A percentile compares a stretch with the other conserved stretches of the same genome.
Evolutionary conservation across 2,797 vertebrate genomes (phyloP).

Genomic region (Oryzias sinensis): DNA sequence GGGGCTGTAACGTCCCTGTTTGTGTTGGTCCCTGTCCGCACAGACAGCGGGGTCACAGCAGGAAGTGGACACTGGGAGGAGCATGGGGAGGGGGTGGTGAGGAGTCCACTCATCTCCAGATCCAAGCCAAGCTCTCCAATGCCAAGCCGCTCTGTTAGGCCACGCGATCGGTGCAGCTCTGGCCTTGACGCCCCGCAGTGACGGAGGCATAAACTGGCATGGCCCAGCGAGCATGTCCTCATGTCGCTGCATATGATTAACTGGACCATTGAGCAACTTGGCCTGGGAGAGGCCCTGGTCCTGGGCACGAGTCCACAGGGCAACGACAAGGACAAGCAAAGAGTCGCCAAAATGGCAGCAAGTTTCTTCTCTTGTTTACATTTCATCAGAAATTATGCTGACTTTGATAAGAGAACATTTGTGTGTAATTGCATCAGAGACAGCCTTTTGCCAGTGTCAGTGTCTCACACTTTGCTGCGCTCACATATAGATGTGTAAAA

Average conservation of each 20-base stretch:
- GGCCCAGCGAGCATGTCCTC: conserved; percentile 71
- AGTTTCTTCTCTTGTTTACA: conserved; percentile 52
- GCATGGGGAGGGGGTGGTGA: conserved; percentile 46
- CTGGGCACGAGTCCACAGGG: conserved; percentile 75
- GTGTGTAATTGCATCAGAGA: conserved; percentile 51
- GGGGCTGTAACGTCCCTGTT: conserved; percentile 60
- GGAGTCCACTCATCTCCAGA: conserved; percentile 54
- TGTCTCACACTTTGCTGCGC: conserved; percentile 60
- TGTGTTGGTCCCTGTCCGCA: conserved; percentile 67
- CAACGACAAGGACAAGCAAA: conserved; percentile 71
- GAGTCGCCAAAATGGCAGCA: conserved; percentile 58
- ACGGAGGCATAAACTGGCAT: conserved; percentile 64
- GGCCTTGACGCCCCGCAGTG: conserved; percentile 59
- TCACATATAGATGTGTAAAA: conserved; percentile 68
- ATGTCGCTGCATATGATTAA: conserved; percentile 80
- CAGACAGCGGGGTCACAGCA: conserved; percentile 67
- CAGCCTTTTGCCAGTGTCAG: conserved; percentile 50
- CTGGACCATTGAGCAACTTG: conserved; percentile 80
- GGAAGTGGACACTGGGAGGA: conserved; percentile 57
- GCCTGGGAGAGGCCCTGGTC: conserved; percentile 64
- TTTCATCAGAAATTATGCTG: conserved; percentile 53
- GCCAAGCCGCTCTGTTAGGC: conserved; percentile 64
- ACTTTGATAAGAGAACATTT: conserved; percentile 52
- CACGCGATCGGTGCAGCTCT: conserved; percentile 44
- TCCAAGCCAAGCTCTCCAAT: conserved; percentile 57